Percentiles rank a stretch among this genome's conserved stretches.
Conservation (phyloP, 1,140 invertebrate species). For the Drosophila takahashii region DNA sequence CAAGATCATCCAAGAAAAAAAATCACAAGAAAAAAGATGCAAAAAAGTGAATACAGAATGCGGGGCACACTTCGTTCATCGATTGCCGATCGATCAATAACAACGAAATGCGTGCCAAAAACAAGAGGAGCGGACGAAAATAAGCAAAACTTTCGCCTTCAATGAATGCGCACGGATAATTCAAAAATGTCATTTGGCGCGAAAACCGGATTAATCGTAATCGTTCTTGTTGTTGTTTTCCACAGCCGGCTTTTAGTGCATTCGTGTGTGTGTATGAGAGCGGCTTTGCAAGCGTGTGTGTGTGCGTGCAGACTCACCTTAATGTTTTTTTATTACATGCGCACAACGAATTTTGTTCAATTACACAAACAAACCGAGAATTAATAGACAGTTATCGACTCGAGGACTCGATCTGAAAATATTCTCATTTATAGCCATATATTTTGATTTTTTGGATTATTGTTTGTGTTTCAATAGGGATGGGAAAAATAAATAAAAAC, state of each 20-base stretch:
- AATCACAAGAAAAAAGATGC: slow-evolving; percentile 11
- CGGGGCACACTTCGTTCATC: slow-evolving; percentile 52
- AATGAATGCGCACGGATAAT: background rate
- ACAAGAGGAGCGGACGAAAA: slow-evolving; percentile 8
- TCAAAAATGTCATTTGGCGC: slow-evolving; percentile 27
- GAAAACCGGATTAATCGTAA: background rate
- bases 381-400: slow-evolving; percentile 24
- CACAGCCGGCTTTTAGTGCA: slow-evolving; percentile 43
- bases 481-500: background rate
- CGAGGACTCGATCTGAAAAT: slow-evolving; percentile 53
- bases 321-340: slow-evolving; percentile 61
- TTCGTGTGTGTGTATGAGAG: slow-evolving; percentile 17
- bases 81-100: slow-evolving; percentile 48
- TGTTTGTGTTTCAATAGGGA: too few species aligned
- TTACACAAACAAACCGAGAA: slow-evolving; percentile 45
- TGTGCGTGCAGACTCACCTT: slow-evolving; percentile 49
- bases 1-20: slow-evolving; percentile 68
- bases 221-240: background rate
- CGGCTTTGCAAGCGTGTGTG: background rate
- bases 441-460: background rate
- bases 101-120: slow-evolving; percentile 30
- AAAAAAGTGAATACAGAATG: slow-evolving; percentile 32
- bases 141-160: slow-evolving; percentile 42
- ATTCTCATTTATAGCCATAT: background rate
- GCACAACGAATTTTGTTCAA: slow-evolving; percentile 62